phyloP scores from a whole-genome alignment of 2,113 vertebrate genomes.

The Labeo catla region DNA sequence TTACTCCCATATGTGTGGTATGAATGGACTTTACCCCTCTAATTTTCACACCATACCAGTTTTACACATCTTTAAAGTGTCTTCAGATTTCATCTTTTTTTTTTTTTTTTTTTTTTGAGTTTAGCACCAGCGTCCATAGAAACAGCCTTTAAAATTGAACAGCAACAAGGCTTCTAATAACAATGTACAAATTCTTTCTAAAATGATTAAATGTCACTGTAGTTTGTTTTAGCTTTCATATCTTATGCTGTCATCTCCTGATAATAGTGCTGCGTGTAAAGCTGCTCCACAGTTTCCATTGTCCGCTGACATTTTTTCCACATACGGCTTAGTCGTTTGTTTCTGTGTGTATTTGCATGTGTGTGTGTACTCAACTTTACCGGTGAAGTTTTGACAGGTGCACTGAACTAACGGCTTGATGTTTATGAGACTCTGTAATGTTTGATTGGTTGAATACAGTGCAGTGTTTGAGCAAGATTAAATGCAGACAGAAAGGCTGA shows the following conservation, averaged over 20 bases:
- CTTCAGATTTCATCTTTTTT: constrained; percentile 23
- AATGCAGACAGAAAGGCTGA: constrained; percentile 20
- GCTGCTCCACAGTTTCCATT: constrained; percentile 35
- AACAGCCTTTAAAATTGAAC: constrained; percentile 18
- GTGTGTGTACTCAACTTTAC: not conserved
- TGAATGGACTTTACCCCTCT: not conserved
- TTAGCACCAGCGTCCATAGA: not conserved
- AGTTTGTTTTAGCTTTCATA: constrained; percentile 48
- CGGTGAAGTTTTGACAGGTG: constrained; percentile 17
- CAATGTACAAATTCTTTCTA: not conserved
- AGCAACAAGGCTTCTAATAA: not conserved
- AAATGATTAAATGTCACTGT: constrained; percentile 49
- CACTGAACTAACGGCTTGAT: not conserved
- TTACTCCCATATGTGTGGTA: not conserved
- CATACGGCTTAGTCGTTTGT: not conserved
- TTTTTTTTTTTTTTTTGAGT: not conserved
- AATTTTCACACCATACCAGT: not conserved
- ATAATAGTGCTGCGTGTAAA: constrained; percentile 37
- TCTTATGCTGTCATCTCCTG: constrained; percentile 44
- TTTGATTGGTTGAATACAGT: constrained; percentile 1
- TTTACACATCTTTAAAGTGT: not conserved
- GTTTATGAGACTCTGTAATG: constrained; percentile 5
- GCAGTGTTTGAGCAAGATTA: constrained; percentile 19
- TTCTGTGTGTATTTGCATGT: not conserved
- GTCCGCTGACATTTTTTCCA: constrained; percentile 50